Conservation (phyloP, 2,888 invertebrate genomes). For the Tetranychus piercei region DNA sequence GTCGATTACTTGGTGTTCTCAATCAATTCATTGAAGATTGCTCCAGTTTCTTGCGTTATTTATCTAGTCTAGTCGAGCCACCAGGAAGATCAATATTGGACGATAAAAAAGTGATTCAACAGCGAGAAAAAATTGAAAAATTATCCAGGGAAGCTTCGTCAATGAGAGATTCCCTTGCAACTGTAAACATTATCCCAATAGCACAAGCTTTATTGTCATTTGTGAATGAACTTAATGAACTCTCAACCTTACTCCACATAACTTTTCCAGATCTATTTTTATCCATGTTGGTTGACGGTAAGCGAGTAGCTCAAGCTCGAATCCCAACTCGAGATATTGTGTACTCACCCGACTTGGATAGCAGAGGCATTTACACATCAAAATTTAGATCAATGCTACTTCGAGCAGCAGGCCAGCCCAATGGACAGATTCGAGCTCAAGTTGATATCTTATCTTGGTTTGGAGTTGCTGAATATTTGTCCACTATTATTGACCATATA, state of each 20-base stretch:
- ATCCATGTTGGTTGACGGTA: slow-evolving; percentile 7
- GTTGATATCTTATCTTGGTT: neutral
- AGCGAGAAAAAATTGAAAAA: neutral
- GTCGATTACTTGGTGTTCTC: slow-evolving; percentile 4
- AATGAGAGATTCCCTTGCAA: neutral
- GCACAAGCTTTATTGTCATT: too few species aligned
- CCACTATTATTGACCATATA: neutral
- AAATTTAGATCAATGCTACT: slow-evolving; percentile 6
- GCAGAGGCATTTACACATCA: neutral
- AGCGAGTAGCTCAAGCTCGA: neutral
- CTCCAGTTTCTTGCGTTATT: neutral
- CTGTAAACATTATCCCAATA: neutral
- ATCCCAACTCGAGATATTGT: slow-evolving; percentile 1
- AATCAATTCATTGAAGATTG: neutral
- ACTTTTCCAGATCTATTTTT: slow-evolving; percentile 9
- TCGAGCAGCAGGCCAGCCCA: neutral
- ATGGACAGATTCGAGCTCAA: neutral
- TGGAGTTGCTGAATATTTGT: neutral
- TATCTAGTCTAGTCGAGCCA: neutral
- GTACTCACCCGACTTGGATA: neutral
- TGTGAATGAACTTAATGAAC: neutral
- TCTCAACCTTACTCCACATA: neutral
- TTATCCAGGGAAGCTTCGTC: neutral
- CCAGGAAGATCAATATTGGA: neutral
- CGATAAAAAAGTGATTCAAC: neutral